Base-by-base conservation (phyloP, 2,888 invertebrate species). In the Drepanosiphum platanoidis region DNA sequence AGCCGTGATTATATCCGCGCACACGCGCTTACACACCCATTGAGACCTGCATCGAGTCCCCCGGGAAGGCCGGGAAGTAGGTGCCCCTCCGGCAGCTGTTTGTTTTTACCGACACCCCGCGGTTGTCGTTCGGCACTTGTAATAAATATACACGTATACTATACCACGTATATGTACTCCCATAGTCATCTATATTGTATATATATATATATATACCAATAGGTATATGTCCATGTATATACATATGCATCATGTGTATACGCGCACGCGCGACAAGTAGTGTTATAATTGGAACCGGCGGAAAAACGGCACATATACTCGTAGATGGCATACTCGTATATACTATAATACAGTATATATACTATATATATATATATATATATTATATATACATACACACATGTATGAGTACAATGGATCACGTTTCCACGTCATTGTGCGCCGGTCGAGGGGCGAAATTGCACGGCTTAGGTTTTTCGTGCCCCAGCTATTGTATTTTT, bases 31-130 rank as follows among this genome's bases (percentile, higher is more conserved):
- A 27, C 27, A 27, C 64, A 64, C 27, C n/a, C 64, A 64, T 22
- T 27, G 61, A 61, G 22, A 61, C 61, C 61, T 27, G 61, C 71
- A 22, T 83, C 18, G 82, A 82, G 72, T 82, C 61, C 82, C 82
- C 9, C 13, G 58, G 64, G 32, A 58, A 39, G 71, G 39, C 22
- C 39, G 72, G 42, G 72, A 22, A 39, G 36, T 36, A 39, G 75
- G 84, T 58, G 36, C 18, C 46, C 64, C 74, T n/a, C n/a, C 66
- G 22, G 83, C 84, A 77, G 84, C 77, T 84, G 84, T 84, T 84
- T 84, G 84, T 84, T 84, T 84, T 84, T 84, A 68, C 66, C 64
- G 74, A 83, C 72, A 66, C 83, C 84, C 84, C 84, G 84, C 30
- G 84, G 66, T 74, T 30, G 64, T 66, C 74, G 74, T 46, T 39